phyloP scores from a whole-genome alignment of 2,113 vertebrate genomes.

The Ammospiza caudacuta region DNA sequence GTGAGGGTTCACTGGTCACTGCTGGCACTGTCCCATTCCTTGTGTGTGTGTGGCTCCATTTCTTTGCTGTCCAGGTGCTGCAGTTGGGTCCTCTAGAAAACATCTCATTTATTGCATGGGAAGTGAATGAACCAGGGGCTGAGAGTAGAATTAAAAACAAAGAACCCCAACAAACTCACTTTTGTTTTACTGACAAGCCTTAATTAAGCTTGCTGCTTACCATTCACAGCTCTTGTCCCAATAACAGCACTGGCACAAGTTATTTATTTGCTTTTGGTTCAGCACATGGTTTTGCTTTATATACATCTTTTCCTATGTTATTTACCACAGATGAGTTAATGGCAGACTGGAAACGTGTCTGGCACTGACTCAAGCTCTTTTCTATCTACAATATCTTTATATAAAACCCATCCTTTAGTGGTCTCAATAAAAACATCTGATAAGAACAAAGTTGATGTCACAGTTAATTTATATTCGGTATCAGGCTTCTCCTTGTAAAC shows the following conservation, averaged over 20 bases:
- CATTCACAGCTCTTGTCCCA: neutral
- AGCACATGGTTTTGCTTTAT: neutral
- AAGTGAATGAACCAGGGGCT: neutral
- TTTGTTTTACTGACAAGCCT: neutral
- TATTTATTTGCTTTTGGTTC: neutral
- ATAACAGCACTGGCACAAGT: accelerated
- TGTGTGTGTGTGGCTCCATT: neutral
- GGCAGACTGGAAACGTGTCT: neutral
- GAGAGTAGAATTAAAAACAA: neutral
- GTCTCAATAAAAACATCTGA: neutral
- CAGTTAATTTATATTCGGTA: neutral
- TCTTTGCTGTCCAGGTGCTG: neutral
- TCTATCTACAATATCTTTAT: neutral
- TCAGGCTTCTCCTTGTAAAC: neutral
- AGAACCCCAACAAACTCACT: neutral
- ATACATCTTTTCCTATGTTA: neutral
- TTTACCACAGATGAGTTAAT: neutral
- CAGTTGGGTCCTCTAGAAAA: neutral
- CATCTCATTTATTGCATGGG: neutral
- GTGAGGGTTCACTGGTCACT: neutral
- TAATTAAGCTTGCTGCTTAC: neutral
- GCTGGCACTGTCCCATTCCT: accelerated
- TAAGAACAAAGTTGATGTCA: neutral
- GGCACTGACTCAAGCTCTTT: neutral
- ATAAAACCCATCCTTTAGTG: neutral